Base-by-base conservation (phyloP, 2,888 invertebrate species). In the Dione vanillae region DNA sequence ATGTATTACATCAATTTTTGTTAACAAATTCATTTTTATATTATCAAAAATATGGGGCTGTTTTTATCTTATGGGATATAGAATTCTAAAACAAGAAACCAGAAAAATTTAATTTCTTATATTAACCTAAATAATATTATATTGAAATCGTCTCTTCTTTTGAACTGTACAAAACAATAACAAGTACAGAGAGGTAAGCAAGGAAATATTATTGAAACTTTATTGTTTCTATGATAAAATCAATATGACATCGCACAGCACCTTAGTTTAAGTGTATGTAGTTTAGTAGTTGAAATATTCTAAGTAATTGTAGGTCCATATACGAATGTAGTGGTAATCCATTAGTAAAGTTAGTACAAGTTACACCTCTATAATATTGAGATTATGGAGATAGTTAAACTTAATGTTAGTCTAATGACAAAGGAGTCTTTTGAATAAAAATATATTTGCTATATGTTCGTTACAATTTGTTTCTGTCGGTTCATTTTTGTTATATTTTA, bases 181-280 rank as follows among this genome's bases (percentile, higher is more conserved):
- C n/a, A n/a, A n/a, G n/a, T n/a, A 20, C 20, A 56, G 61, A 45
- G 43, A 45, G 43, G 27, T 43, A 43, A 20, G 14, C 43, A 12
- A 14, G 10, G 40, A 19, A 19, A 41, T n/a, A 43, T 2, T 43
- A 20, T 43, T 59, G 19, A 20, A 59, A 59, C 43, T 59, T 59
- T 43, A 59, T 59, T 45, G 20, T 43, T 45, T 61, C 10, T 10
- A 61, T 45, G n/a, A n/a, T n/a, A 45, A 45, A 61, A 61, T 61
- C 61, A 0, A 45, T 35, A 61, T 43, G 27, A n/a, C 14, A 20
- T 20, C 6, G 27, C 14, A 27, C 5, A 12, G 1, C 14, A 20
- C 10, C 20, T 14, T 20, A 20, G 14, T 10, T 43, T 35, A n/a
- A n/a, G 10, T 59, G 43, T 14, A 43, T 14, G 14, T 20, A 43